Conservation (phyloP, 2,888 invertebrate genomes). For the Thymelicus lineola region DNA sequence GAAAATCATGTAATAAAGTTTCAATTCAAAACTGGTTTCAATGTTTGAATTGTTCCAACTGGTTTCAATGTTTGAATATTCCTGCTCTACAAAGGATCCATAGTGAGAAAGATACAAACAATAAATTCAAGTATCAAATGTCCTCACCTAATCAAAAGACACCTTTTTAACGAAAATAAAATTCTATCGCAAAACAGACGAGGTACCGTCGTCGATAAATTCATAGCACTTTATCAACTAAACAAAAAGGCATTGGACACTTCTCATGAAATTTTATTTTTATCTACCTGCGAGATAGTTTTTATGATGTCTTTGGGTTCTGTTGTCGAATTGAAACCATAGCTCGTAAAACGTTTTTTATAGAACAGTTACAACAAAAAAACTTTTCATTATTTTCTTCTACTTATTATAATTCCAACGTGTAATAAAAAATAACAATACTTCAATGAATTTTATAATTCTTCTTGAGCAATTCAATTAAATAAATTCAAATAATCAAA, state of each 20-base stretch:
- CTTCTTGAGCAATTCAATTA: too few species aligned
- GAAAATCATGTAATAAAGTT: too few species aligned
- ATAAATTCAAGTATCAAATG: conserved; percentile 6
- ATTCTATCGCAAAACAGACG: conserved; percentile 16
- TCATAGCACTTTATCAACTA: conserved; percentile 52
- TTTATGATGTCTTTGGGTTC: conserved; percentile 39
- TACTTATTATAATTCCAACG: too few species aligned
- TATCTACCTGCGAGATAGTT: conserved; percentile 35
- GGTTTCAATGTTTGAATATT: too few species aligned
- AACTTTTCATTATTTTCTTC: too few species aligned
- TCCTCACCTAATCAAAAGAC: conserved; percentile 1
- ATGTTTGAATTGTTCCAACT: too few species aligned
- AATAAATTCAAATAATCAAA: too few species aligned
- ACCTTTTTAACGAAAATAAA: conserved; percentile 30
- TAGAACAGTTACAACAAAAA: too few species aligned
- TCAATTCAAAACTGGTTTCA: too few species aligned
- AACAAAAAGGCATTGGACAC: conserved; percentile 51
- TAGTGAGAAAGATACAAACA: background rate
- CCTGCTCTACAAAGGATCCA: background rate
- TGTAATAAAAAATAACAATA: too few species aligned
- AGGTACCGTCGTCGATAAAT: conserved; percentile 20
- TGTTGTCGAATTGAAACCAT: conserved; percentile 2
- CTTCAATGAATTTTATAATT: too few species aligned
- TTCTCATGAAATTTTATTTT: conserved; percentile 51
- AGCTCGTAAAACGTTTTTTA: too few species aligned